These are phyloP conservation scores for Hexactinellida sp. DNA, from an alignment of 37 sponge, comb jelly and placozoan species.

Conservation along the genomic window DNA sequence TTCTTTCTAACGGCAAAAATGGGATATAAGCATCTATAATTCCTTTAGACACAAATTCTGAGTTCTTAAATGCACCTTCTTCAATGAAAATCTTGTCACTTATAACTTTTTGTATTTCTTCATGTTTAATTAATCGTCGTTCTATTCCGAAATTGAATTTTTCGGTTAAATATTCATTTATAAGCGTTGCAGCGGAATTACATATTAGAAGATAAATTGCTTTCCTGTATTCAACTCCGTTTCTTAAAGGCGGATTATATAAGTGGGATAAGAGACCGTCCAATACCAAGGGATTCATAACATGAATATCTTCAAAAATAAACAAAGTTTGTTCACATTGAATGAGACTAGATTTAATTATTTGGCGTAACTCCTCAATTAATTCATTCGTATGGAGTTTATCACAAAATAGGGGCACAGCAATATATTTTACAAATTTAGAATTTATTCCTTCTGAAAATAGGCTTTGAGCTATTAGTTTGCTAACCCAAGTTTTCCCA, in stretches of 20 bases:
- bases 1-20: conserved; percentile 20
- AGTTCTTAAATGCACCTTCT: background rate
- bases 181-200: conserved; percentile 10
- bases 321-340: background rate
- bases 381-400: background rate
- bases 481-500: conserved; percentile 19
- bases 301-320: conserved; percentile 15
- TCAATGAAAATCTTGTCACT: background rate
- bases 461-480: conserved; percentile 10
- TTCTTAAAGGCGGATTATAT: background rate
- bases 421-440: conserved; percentile 19
- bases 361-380: background rate
- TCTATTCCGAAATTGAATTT: background rate
- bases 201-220: conserved; percentile 12
- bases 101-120: background rate
- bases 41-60: background rate
- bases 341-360: background rate
- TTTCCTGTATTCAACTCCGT: background rate
- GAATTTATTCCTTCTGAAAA: background rate
- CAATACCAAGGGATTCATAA: background rate
- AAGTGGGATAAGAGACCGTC: background rate
- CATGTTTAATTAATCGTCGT: background rate
- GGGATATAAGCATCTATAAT: conserved; percentile 21
- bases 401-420: background rate
- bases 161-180: conserved; percentile 9